Evolutionary conservation across 1,140 invertebrate species (phyloP), one percentile per base, ranked within the genome.

Genomic region (Brachionus rotundiformis): DNA sequence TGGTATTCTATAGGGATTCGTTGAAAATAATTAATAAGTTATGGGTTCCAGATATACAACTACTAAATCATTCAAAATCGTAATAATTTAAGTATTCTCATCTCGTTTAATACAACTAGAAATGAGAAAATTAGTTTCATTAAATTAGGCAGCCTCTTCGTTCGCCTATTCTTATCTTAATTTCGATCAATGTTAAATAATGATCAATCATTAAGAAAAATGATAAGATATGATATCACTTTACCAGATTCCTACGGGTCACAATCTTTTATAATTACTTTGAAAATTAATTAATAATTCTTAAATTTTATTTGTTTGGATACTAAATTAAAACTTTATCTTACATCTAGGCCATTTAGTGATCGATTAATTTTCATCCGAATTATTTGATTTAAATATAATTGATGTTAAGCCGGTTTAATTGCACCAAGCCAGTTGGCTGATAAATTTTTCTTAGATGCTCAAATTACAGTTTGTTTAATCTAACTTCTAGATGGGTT

Each of bases 1-100:
- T 68, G 63, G 8, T 68, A 68, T 68, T 68, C 63, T 23, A 68
- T 68, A 68, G 63, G 63, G 63, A 68, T 68, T 68, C 63, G 33
- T 39, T 33, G 63, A 68, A 68, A 68, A 68, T 68, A 68, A 68
- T 68, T 68, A 68, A 68, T 68, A 68, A 68, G 63, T 68, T 68
- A 68, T 68, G 33, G 63, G 63, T 68, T 68, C 63, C 63, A 68
- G 63, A 68, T 41, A 68, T 63, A 63, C 1, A 63, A 63, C 29
- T 63, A 63, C 29, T 23, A 63, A 63, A 63, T 63, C 27, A 29
- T 29, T 29, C 25, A 63, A 63, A 63, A 11, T 63, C 61, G n/a
- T 29, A 33, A 29, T 63, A 63, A 29, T 63, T 63, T 63, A 63
- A 63, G 59, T 63, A 63, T 63, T 63, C 59, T 31, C 23, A 63